Base-by-base conservation (phyloP, 2,888 invertebrate species). In the Leptopilina syphax region DNA sequence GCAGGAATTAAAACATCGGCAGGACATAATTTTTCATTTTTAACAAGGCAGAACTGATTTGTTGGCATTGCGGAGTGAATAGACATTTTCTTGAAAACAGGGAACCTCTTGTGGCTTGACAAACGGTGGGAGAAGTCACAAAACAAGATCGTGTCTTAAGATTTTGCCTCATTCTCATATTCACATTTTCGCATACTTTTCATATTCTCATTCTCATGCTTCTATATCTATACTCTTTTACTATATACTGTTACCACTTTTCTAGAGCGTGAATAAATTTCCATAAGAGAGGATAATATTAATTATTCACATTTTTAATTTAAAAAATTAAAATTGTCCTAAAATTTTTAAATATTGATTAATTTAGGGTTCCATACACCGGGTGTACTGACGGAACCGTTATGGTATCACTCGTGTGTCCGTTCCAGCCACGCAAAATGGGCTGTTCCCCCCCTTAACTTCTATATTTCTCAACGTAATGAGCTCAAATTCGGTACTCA, bases 151-250 rank as follows among this genome's bases (percentile, higher is more conserved):
- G 73, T 27, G 34, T 57, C n/a, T 73, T 3, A 8, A 73, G 73
- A 57, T 73, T 57, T 34, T 54, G 34, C 34, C 34, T 73, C 34
- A 57, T 73, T 73, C 73, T 50, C 57, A 57, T 73, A 70, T 70
- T 70, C 27, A 13, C 44, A 67, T 44, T 47, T 50, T 68, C 68
- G 7, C 73, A 57, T 73, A 73, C 73, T 73, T 57, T 73, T 73
- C 73, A 73, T 57, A 73, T 57, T 57, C 73, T 34, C 57, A 57
- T 73, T 57, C 73, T 73, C 73, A 73, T 73, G 73, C 54, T 27
- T 34, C 50, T 50, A 50, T 50, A 50, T 7, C 6, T 10, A 57
- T 57, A 34, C 34, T 73, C 73, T 54, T 70, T 13, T 10, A 54
- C 12, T 57, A 13, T 8, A 34, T 34, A 34, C 34, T 70, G 70